Evolutionary conservation across 2,113 vertebrate genomes (phyloP).

Genomic region (Gallinago paraguaiae): DNA sequence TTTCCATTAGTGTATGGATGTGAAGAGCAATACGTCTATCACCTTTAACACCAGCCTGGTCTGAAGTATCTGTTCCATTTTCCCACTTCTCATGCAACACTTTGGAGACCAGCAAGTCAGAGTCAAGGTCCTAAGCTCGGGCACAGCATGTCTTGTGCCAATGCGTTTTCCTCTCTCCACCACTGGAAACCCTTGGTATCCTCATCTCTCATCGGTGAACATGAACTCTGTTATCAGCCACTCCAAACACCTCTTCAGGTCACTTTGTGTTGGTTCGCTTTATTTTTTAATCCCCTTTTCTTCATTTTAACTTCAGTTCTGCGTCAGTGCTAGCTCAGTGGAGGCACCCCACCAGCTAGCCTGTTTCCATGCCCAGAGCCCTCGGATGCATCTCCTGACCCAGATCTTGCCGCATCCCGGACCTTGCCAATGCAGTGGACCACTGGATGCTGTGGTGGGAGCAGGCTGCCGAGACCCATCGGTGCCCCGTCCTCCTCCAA

Average conservation of each 20-base stretch:
- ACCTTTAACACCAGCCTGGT: constrained; percentile 36
- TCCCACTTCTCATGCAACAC: background rate
- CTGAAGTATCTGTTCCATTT: constrained; percentile 29
- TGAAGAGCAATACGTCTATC: constrained; percentile 36
- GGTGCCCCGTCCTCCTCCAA: constrained; percentile 19
- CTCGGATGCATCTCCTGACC: background rate
- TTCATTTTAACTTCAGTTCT: constrained; percentile 27
- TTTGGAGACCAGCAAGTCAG: constrained; percentile 26
- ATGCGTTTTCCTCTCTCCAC: constrained; percentile 1
- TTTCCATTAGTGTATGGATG: background rate
- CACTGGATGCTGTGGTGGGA: background rate
- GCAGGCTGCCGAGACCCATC: background rate
- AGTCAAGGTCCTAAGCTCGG: background rate
- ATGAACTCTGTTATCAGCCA: background rate
- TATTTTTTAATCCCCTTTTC: constrained; percentile 2
- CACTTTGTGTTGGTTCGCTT: background rate
- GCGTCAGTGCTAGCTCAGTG: background rate
- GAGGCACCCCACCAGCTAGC: background rate
- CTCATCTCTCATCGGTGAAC: background rate
- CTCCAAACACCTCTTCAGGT: constrained; percentile 26
- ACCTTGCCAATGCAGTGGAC: background rate
- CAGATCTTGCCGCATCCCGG: background rate
- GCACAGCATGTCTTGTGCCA: constrained; percentile 27
- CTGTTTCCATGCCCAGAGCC: background rate
- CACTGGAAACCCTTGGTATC: background rate